Percentiles rank a stretch among this genome's conserved stretches.
Evolutionary conservation across 2,113 vertebrate species (phyloP).

Genomic region (Elaphurus davidianus): DNA sequence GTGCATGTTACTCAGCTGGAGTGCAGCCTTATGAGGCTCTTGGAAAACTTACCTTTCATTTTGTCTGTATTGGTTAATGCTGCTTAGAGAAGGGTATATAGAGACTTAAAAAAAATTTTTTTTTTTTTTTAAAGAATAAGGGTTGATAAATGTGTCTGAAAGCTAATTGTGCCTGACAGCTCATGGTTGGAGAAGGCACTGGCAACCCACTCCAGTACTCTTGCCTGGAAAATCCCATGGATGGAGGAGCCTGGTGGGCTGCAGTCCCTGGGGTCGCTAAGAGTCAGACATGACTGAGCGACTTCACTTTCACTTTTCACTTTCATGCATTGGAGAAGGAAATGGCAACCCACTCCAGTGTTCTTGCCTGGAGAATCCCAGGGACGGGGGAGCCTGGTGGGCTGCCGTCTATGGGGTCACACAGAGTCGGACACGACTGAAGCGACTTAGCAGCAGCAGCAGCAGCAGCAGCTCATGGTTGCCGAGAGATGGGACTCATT

Average conservation of each 20-base stretch:
- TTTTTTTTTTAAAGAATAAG: background rate
- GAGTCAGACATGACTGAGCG: accelerated
- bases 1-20: background rate
- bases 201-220: background rate
- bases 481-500: background rate
- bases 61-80: background rate
- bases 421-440: background rate
- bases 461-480: background rate
- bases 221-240: background rate
- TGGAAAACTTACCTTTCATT: background rate
- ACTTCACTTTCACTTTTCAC: background rate
- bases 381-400: accelerated
- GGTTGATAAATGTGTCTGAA: background rate
- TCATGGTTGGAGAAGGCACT: background rate
- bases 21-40: background rate
- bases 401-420: accelerated
- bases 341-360: background rate
- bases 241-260: background rate
- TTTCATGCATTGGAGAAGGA: background rate
- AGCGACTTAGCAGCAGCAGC: background rate
- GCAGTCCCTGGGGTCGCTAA: background rate
- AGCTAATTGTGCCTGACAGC: background rate
- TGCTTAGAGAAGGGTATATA: background rate
- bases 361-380: background rate
- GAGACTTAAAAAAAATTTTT: background rate